A percentile compares a stretch with the other conserved stretches of the same genome.
Evolutionary conservation across 1,140 invertebrate species (phyloP).

Genomic region (Habropoda laboriosa): DNA sequence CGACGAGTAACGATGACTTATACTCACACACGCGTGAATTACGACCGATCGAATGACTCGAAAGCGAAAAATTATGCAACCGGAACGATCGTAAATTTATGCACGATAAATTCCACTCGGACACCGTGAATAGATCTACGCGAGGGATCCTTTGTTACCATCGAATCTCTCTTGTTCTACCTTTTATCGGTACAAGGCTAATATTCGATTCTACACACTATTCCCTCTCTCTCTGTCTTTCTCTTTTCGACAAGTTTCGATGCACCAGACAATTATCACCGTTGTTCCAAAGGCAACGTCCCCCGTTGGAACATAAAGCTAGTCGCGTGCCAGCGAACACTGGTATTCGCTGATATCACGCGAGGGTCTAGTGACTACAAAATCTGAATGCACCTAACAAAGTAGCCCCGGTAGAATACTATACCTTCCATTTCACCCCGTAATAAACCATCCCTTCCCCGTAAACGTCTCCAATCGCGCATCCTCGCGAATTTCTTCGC

Average conservation of each 20-base stretch:
- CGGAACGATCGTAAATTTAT: neutral
- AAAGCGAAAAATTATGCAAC: neutral
- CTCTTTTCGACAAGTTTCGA: neutral
- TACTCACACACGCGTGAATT: too few relatives aligned
- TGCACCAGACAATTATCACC: neutral
- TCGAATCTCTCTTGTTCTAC: neutral
- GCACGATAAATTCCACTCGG: neutral
- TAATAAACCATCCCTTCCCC: too few relatives aligned
- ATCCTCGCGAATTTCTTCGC: too few relatives aligned
- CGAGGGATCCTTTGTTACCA: neutral
- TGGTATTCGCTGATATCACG: neutral
- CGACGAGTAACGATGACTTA: neutral
- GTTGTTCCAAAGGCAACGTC: neutral
- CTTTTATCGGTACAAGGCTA: neutral
- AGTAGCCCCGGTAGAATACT: neutral
- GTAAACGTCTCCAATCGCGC: too few relatives aligned
- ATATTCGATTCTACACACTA: neutral
- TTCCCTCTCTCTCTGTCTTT: too few relatives aligned
- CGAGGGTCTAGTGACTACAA: neutral
- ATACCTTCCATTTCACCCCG: too few relatives aligned
- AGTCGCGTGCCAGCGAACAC: constrained; percentile 15
- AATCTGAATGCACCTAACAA: neutral
- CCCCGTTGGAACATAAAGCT: neutral
- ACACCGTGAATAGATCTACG: neutral
- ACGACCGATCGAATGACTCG: neutral